Evolutionary conservation across 2,888 invertebrate genomes (phyloP), one percentile per base, ranked within the genome.

Genomic region (Ethmia dodecea): DNA sequence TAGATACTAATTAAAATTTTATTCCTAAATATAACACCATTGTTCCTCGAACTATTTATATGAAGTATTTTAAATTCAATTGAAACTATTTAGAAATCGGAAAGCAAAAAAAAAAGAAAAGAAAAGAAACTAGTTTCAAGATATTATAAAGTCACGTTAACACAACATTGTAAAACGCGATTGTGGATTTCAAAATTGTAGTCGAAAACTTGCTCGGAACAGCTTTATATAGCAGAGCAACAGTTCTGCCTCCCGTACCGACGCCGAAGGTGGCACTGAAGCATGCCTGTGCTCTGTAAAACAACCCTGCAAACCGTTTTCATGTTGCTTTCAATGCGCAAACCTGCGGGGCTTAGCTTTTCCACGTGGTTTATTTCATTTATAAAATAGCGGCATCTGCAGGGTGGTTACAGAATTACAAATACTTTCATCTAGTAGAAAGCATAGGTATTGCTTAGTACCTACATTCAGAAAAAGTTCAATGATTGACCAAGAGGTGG

Each of bases 261-360:
- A 56, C 64, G 64, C 54, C 61, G 60, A 64, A 69, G 61, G 66
- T 71, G 57, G 62, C 59, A 83, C 83, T 83, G 73, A 73, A 52
- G 59, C 54, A 64, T 59, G 53, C 43, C 52, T 49, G 57, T 16
- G 24, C 10, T 26, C 32, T 25, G 30, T 34, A 49, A 60, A 65
- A 64, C 59, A 53, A 55, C 49, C 61, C 61, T 56, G 50, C 61
- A 63, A 70, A 71, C 67, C 57, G 72, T 71, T 71, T 65, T 64
- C 62, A 59, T 60, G 60, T 63, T 70, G 63, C 68, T 67, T 68
- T 64, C 60, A 68, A 60, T 72, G 75, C 76, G 74, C 75, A 75
- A 78, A 74, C 72, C 76, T 73, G 65, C 64, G 55, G 65, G 64
- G 60, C 22, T 8, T 70, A 66, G 30, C 51, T 55, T 72, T 74